phyloP scores from a whole-genome alignment of 2,888 invertebrate species.

The Athripsodes cinereus region DNA sequence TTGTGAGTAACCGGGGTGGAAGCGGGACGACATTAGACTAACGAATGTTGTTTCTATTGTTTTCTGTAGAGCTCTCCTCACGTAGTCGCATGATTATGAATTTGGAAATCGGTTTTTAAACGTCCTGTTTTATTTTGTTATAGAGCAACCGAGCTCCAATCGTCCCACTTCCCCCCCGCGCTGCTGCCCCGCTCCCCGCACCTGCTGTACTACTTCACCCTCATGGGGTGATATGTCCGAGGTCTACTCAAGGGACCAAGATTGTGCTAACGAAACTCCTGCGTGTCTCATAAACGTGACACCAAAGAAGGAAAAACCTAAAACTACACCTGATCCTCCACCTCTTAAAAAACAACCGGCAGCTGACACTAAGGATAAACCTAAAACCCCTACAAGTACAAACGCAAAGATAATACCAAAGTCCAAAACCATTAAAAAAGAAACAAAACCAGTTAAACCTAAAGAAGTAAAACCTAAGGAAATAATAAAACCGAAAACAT shows the following conservation, averaged over 20 bases:
- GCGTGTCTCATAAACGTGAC: constrained; percentile 46
- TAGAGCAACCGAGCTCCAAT: constrained; percentile 32
- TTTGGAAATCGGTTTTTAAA: constrained; percentile 18
- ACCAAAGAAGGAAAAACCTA: constrained; percentile 34
- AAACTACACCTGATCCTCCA: constrained; percentile 26
- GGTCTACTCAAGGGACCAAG: constrained; percentile 47
- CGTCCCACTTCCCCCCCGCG: constrained; percentile 35
- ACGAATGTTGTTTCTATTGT: constrained; percentile 27
- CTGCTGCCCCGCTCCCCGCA: constrained; percentile 35
- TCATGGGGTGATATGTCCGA: constrained; percentile 50
- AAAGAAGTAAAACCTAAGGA: constrained; percentile 33
- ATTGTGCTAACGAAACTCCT: constrained; percentile 37
- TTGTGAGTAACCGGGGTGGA: constrained; percentile 20
- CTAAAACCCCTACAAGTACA: constrained; percentile 29
- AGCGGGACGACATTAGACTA: constrained; percentile 25
- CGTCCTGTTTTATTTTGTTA: constrained; percentile 31
- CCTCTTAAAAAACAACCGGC: constrained; percentile 15
- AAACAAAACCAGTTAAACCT: constrained; percentile 28
- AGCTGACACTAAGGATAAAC: constrained; percentile 16
- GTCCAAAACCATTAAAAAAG: constrained; percentile 7
- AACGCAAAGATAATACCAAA: constrained; percentile 29
- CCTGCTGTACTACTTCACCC: constrained; percentile 29
- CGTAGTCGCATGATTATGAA: constrained; percentile 17
- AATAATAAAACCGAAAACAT: constrained; percentile 35
- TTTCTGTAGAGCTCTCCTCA: constrained; percentile 17